Conservation (phyloP, 2,113 vertebrate genomes). For the Smithornis capensis region DNA sequence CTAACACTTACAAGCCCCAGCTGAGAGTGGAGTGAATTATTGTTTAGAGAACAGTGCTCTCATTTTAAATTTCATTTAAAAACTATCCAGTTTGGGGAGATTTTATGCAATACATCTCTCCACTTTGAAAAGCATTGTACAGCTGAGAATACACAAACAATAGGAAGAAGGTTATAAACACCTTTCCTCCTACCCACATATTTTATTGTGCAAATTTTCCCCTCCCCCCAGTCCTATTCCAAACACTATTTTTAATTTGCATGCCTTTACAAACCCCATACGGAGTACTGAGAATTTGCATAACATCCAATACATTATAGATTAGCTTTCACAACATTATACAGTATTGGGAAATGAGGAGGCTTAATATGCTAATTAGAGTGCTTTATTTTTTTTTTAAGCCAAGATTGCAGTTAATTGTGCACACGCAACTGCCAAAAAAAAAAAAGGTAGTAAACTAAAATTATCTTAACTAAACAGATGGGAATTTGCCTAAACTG, state of each 20-base stretch:
- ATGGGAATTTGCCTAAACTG: constrained; percentile 22
- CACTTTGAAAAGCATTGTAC: constrained; percentile 6
- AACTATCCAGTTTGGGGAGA: not conserved
- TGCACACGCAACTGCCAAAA: not conserved
- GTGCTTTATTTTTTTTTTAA: constrained; percentile 37
- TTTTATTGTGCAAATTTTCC: constrained; percentile 48
- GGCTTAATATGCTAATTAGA: constrained; percentile 64
- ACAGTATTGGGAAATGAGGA: constrained; percentile 61
- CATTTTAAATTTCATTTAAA: constrained; percentile 31
- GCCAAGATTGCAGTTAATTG: constrained; percentile 50
- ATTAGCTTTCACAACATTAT: constrained; percentile 65
- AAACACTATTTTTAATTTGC: constrained; percentile 58
- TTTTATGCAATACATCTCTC: constrained; percentile 8
- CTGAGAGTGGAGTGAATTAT: not conserved
- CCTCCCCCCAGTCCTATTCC: constrained; percentile 33
- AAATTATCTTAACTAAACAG: constrained; percentile 66
- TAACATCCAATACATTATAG: constrained; percentile 62
- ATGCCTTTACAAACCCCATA: constrained; percentile 53
- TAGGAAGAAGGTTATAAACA: constrained; percentile 43
- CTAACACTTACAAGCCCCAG: not conserved
- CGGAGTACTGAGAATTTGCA: constrained; percentile 50
- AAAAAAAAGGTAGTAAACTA: constrained; percentile 12
- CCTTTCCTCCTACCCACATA: constrained; percentile 15
- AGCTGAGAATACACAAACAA: constrained; percentile 46
- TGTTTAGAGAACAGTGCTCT: not conserved